Evolutionary conservation across 2,888 invertebrate genomes (phyloP).

Genomic region (Cistogaster globosa): DNA sequence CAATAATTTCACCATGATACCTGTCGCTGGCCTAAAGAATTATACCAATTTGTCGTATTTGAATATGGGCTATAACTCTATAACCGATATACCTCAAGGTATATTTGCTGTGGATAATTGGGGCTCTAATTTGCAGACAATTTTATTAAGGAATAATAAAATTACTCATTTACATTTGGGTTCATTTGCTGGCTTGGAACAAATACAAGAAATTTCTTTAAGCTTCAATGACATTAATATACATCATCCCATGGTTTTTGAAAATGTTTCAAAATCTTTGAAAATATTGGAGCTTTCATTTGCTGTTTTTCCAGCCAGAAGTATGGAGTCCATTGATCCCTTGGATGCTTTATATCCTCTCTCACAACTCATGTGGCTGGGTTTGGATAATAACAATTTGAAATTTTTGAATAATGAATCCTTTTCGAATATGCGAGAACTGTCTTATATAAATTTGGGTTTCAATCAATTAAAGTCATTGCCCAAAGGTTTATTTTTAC

Average conservation of each 20-base stretch:
- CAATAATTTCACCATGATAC: constrained; percentile 90
- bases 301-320: constrained; percentile 87
- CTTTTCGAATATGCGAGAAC: constrained; percentile 87
- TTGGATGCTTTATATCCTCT: constrained; percentile 90
- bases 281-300: constrained; percentile 94
- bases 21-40: constrained; percentile 87
- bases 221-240: constrained; percentile 95
- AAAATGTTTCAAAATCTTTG: constrained; percentile 89
- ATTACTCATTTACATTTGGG: constrained; percentile 89
- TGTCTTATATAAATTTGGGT: constrained; percentile 93
- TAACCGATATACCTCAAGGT: constrained; percentile 89
- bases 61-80: constrained; percentile 94
- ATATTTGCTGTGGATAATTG: constrained; percentile 88
- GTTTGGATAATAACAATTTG: constrained; percentile 94
- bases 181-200: constrained; percentile 88
- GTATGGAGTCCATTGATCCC: constrained; percentile 85
- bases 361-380: constrained; percentile 90
- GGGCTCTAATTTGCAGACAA: constrained; percentile 90
- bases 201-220: constrained; percentile 93
- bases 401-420: constrained; percentile 89
- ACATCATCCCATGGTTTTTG: constrained; percentile 91
- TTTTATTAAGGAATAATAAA: constrained; percentile 92
- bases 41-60: constrained; percentile 92
- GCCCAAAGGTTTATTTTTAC: constrained; percentile 87
- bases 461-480: constrained; percentile 91